A percentile compares a stretch with the other conserved stretches of the same genome.
These are phyloP conservation scores for Limulus polyphemus DNA, from an alignment of 2,888 invertebrate species.

Conservation along the genomic window DNA sequence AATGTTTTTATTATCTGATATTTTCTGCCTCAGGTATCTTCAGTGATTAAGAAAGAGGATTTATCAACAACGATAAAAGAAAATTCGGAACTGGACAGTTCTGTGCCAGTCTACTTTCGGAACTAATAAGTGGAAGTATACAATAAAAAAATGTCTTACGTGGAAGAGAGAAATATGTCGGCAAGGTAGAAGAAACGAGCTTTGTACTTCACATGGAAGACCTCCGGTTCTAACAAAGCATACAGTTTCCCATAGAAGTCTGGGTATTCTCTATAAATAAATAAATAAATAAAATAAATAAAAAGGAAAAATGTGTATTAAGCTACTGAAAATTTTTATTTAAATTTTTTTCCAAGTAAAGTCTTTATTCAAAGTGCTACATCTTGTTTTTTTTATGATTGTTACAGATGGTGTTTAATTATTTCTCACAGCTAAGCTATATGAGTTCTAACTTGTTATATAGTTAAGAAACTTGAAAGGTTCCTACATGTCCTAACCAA, in stretches of 20 bases:
- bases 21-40: too few relatives aligned
- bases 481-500: too few relatives aligned
- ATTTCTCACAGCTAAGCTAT: too few relatives aligned
- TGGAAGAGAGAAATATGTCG: slow-evolving; percentile 82
- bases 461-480: too few relatives aligned
- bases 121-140: background rate
- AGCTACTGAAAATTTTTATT: background rate
- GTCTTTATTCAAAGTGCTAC: background rate
- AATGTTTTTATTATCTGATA: too few relatives aligned
- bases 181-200: slow-evolving; percentile 73
- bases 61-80: too few relatives aligned
- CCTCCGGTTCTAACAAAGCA: slow-evolving; percentile 77
- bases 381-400: background rate
- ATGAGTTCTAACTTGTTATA: too few relatives aligned
- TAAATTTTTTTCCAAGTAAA: background rate
- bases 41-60: too few relatives aligned
- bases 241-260: slow-evolving; percentile 91
- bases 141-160: slow-evolving; percentile 46
- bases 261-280: slow-evolving; percentile 58
- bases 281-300: slow-evolving; percentile 6
- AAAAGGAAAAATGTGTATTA: background rate
- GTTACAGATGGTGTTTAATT: too few relatives aligned
- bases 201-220: slow-evolving; percentile 81
- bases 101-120: too few relatives aligned
- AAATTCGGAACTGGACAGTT: too few relatives aligned